Evolutionary conservation across 2,888 invertebrate genomes (phyloP).

Genomic region (Himalopsyche tibetana): DNA sequence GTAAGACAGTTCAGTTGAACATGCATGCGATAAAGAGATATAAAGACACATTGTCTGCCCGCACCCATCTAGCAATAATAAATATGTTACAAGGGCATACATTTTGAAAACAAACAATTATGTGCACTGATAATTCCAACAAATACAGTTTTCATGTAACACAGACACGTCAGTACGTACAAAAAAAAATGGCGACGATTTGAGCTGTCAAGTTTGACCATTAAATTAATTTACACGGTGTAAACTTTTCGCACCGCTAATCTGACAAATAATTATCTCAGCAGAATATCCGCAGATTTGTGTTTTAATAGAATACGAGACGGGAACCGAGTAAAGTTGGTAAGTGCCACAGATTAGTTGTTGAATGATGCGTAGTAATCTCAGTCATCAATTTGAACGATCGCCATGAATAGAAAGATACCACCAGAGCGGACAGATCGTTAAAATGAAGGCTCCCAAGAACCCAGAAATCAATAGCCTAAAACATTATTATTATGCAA

Average conservation of each 20-base stretch:
- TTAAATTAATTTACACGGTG: not conserved
- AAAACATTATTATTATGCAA: no score
- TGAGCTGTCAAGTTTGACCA: not conserved
- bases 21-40: no score
- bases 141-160: no score
- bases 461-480: no score
- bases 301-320: slow-evolving; percentile 9
- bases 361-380: slow-evolving; percentile 26
- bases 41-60: no score
- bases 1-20: no score
- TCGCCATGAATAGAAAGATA: slow-evolving; percentile 18
- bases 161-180: no score
- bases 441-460: not conserved
- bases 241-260: slow-evolving; percentile 13
- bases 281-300: slow-evolving; percentile 18
- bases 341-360: slow-evolving; percentile 10
- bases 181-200: no score
- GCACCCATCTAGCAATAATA: no score
- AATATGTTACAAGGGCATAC: no score
- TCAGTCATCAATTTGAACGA: slow-evolving; percentile 14
- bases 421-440: not conserved
- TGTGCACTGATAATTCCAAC: no score
- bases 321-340: slow-evolving; percentile 2
- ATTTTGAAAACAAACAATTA: no score
- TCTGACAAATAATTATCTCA: slow-evolving; percentile 6